phyloP scores from a whole-genome alignment of 2,113 vertebrate species.

The Daphoenositta chrysoptera region DNA sequence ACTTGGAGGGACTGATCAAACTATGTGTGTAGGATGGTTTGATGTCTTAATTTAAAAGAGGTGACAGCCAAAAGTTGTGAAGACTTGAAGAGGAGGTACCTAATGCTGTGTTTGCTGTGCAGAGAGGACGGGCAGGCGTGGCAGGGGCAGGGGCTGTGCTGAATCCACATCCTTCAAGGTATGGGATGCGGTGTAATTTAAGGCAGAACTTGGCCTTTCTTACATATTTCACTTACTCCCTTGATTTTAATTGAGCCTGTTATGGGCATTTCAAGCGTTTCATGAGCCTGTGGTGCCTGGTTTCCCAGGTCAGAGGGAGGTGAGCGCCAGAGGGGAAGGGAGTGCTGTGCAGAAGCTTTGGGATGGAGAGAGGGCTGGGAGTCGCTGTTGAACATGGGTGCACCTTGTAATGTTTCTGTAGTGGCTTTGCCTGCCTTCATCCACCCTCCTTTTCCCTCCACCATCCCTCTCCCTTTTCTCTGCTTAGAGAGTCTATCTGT shows the following conservation, averaged over 20 bases:
- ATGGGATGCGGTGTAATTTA: background rate
- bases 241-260: background rate
- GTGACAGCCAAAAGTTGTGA: background rate
- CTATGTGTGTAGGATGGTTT: background rate
- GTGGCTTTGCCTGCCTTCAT: background rate
- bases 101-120: background rate
- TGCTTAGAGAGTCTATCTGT: background rate
- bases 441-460: background rate
- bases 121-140: background rate
- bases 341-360: background rate
- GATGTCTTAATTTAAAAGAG: background rate
- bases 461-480: background rate
- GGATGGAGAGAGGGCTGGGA: background rate
- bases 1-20: no score
- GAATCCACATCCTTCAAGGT: no score
- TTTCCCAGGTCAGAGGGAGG: background rate
- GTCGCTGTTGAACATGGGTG: rapidly evolving
- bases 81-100: background rate
- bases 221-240: background rate
- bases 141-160: background rate
- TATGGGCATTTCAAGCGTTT: background rate
- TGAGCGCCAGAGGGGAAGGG: background rate
- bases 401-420: background rate
- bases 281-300: background rate
- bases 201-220: background rate